phyloP scores from a whole-genome alignment of 2,888 invertebrate species.

The Epiperipatus broadwayi region DNA sequence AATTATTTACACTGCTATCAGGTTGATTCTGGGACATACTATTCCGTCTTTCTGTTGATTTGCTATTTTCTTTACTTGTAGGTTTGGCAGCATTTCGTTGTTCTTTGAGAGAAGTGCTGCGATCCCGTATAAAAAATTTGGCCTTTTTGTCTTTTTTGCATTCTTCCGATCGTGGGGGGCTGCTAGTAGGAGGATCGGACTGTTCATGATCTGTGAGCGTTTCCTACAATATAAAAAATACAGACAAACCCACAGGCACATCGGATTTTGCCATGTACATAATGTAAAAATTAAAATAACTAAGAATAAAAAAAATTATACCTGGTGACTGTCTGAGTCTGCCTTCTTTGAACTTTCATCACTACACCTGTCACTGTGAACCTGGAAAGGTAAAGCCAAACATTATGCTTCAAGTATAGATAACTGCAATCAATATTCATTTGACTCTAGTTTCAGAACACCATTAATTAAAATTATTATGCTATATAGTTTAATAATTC shows the following conservation, averaged over 20 bases:
- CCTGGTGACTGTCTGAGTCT: constrained; percentile 39
- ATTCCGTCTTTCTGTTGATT: too few species aligned
- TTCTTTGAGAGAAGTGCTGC: constrained; percentile 17
- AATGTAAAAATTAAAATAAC: neutral
- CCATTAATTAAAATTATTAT: too few species aligned
- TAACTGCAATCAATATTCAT: too few species aligned
- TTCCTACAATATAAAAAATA: neutral
- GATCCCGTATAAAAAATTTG: constrained; percentile 18
- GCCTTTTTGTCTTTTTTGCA: constrained; percentile 18
- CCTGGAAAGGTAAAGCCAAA: too few species aligned
- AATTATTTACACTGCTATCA: too few species aligned
- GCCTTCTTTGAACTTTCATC: constrained; percentile 38
- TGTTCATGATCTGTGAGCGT: constrained; percentile 42
- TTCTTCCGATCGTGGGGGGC: constrained; percentile 20
- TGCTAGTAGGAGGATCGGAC: constrained; percentile 38
- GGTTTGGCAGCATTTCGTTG: constrained; percentile 15
- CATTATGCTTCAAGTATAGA: too few species aligned
- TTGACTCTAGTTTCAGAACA: too few species aligned
- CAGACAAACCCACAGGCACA: too few species aligned
- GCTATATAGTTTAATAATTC: too few species aligned
- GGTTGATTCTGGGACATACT: too few species aligned
- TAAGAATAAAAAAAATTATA: constrained; percentile 18
- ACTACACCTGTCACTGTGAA: constrained; percentile 35
- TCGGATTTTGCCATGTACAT: neutral
- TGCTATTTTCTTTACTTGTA: constrained; percentile 16